Evolutionary conservation across 2,888 invertebrate species (phyloP), one percentile per base, ranked within the genome.

Genomic region (Drosophila robusta): DNA sequence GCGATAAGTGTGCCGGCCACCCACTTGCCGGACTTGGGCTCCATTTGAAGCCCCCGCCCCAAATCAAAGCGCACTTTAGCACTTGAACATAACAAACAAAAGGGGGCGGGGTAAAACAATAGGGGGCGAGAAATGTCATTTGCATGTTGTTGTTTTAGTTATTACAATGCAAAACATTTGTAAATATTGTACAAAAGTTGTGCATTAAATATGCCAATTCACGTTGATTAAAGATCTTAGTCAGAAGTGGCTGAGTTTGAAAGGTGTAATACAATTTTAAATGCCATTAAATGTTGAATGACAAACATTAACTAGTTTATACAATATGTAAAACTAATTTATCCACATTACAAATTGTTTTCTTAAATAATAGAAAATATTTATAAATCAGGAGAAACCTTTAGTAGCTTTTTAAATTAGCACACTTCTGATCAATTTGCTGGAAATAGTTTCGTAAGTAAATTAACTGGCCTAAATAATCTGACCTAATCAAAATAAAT

Each of bases 21-120:
- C 75, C 78, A 78, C 75, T 58, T 45, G n/a, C 46, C 36, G 34
- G 8, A 29, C 29, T 9, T 8, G 8, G 29, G 9, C 18, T 11
- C 34, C 29, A n/a, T 8, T 34, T 39, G 38, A 34, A 18, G 18
- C 4, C 45, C n/a, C 32, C 50, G 8, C 45, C n/a, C 32, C 50
- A 61, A 79, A 87, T 84, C 87, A 78, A 71, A 80, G 84, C 87
- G 78, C 81, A 72, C 84, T 81, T 81, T 86, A 77, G 80, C 86
- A 87, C 86, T 85, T 76, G 70, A 70, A 75, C 46, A 52, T 41
- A 67, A 12, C 14, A 55, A 54, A 62, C 24, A 38, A 54, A 32
- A 14, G 18, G 18, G 12, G 18, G 18, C 2, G 18, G 18, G 18
- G 18, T 1, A 18, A 39, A n/a, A 24, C 11, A 47, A 41, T 12